These are phyloP conservation scores for Agrochola macilenta DNA, from an alignment of 2,888 invertebrate species.

Conservation along the genomic window DNA sequence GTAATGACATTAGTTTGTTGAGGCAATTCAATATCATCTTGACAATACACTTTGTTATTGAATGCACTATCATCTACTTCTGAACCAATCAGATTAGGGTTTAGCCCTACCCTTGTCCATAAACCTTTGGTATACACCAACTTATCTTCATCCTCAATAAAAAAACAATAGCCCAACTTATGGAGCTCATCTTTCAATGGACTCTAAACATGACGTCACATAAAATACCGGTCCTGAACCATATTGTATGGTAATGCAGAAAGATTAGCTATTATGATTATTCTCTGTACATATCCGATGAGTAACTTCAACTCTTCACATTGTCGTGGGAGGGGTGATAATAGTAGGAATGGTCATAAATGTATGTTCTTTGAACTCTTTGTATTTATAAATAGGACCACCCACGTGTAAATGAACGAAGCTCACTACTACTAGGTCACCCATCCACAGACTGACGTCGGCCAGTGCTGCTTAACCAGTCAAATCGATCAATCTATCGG, in stretches of 20 bases:
- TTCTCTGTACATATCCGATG: slow-evolving; percentile 40
- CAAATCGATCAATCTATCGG: background rate
- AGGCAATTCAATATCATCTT: too few species aligned
- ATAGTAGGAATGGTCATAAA: background rate
- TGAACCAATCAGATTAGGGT: background rate
- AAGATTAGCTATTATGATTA: slow-evolving; percentile 48
- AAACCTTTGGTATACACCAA: background rate
- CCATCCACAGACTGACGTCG: background rate
- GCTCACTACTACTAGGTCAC: background rate
- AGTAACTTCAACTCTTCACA: slow-evolving; percentile 29
- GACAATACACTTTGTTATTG: background rate
- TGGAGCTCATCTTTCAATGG: slow-evolving; percentile 25
- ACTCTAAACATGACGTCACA: slow-evolving; percentile 32
- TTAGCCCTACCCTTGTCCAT: background rate
- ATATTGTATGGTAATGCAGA: slow-evolving; percentile 63
- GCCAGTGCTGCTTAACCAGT: too few species aligned
- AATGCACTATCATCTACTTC: background rate
- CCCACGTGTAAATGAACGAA: background rate
- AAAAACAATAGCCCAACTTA: background rate
- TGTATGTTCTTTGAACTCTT: background rate
- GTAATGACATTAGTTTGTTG: too few species aligned
- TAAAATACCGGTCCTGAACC: slow-evolving; percentile 44
- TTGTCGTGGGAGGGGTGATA: slow-evolving; percentile 1
- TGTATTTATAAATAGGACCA: background rate
- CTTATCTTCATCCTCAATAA: background rate